These are phyloP conservation scores for Podocnemis expansa DNA, from an alignment of 2,113 vertebrate species.

Conservation along the genomic window DNA sequence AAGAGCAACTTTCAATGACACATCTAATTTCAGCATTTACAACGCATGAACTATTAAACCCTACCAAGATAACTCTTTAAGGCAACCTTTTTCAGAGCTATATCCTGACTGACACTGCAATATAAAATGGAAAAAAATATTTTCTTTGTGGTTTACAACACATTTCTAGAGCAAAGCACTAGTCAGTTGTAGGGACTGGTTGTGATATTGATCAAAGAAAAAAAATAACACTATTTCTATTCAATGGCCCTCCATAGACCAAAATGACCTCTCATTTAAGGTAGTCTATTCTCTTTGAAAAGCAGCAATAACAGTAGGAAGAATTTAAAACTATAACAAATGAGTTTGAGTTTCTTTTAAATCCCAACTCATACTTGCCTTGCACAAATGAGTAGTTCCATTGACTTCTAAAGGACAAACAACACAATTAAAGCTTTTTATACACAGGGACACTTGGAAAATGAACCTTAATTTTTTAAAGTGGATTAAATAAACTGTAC, in stretches of 20 bases:
- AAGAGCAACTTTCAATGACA: slow-evolving; percentile 60
- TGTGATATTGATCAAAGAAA: neutral
- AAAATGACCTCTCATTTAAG: neutral
- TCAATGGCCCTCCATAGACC: neutral
- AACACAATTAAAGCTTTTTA: neutral
- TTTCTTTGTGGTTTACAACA: slow-evolving; percentile 39
- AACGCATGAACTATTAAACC: slow-evolving; percentile 62
- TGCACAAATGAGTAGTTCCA: neutral
- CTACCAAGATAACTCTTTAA: slow-evolving; percentile 13
- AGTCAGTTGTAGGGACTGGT: neutral
- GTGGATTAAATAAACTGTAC: neutral
- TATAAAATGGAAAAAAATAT: neutral
- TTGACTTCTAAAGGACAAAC: neutral
- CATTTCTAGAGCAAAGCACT: slow-evolving; percentile 16
- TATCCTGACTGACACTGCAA: slow-evolving; percentile 38
- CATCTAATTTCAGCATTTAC: slow-evolving; percentile 61
- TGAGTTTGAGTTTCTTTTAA: neutral
- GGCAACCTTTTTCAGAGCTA: slow-evolving; percentile 16
- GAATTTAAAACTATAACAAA: neutral
- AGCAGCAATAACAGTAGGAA: fast-evolving
- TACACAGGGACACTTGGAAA: neutral
- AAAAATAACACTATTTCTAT: neutral
- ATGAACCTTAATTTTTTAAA: neutral
- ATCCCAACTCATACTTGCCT: neutral
- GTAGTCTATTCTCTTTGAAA: neutral